These are phyloP conservation scores for Neodiprion pinetum DNA, from an alignment of 1,140 invertebrate genomes.

Conservation along the genomic window DNA sequence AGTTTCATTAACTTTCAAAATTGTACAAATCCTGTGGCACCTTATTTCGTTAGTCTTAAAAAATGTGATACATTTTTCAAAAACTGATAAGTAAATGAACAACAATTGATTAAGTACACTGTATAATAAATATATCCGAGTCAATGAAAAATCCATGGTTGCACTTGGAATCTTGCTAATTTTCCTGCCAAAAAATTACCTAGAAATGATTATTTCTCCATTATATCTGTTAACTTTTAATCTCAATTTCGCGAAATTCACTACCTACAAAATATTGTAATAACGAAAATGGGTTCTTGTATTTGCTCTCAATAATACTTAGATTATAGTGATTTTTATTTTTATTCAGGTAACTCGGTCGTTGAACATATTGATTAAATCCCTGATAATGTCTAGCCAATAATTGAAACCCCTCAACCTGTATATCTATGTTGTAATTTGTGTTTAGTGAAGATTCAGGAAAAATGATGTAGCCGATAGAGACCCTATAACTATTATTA, in stretches of 20 bases:
- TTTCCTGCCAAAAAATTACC: too few species aligned
- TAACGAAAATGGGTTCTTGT: not conserved
- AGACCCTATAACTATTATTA: not conserved
- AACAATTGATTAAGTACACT: too few species aligned
- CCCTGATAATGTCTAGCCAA: not conserved
- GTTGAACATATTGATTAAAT: not conserved
- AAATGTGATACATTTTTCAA: not conserved
- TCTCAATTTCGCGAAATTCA: not conserved
- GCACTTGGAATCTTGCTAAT: too few species aligned
- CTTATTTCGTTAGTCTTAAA: too few species aligned
- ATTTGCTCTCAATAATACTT: not conserved
- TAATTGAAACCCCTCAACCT: not conserved
- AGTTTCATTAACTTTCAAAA: too few species aligned
- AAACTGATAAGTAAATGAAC: not conserved
- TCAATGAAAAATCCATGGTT: too few species aligned
- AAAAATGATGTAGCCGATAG: not conserved
- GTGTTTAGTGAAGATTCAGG: slow-evolving; percentile 1
- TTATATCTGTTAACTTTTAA: not conserved
- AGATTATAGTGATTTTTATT: not conserved
- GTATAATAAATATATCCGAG: too few species aligned
- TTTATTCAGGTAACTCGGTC: not conserved
- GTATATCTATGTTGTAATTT: slow-evolving; percentile 3
- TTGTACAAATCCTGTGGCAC: too few species aligned
- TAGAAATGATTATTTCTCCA: too few species aligned
- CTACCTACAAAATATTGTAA: not conserved